phyloP scores from a whole-genome alignment of 1,140 invertebrate species.

The Gonioctena quinquepunctata region DNA sequence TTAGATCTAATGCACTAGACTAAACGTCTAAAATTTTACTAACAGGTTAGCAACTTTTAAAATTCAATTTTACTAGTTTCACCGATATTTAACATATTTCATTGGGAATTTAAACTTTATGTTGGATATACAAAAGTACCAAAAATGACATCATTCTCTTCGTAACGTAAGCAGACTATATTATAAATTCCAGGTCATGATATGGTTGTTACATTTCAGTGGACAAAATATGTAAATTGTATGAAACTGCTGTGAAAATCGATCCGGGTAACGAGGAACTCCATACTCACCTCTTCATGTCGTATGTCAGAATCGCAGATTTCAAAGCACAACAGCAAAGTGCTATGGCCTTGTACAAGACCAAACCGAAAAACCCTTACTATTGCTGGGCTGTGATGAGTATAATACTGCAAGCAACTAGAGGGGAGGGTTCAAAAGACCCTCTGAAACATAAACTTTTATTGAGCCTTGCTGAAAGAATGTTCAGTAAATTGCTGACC shows the following conservation, averaged over 20 bases:
- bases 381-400: slow-evolving; percentile 98
- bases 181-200: too few species aligned
- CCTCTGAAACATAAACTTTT: slow-evolving; percentile 66
- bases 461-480: slow-evolving; percentile 82
- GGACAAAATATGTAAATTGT: slow-evolving; percentile 84
- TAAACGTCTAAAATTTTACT: too few species aligned
- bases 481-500: slow-evolving; percentile 84
- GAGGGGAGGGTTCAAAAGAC: slow-evolving; percentile 56
- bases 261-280: slow-evolving; percentile 91
- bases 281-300: slow-evolving; percentile 92
- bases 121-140: too few species aligned
- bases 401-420: slow-evolving; percentile 83
- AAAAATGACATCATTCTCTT: too few species aligned
- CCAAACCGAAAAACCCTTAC: slow-evolving; percentile 92
- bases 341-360: slow-evolving; percentile 87
- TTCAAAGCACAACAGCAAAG: slow-evolving; percentile 90
- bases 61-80: too few species aligned
- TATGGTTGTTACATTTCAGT: slow-evolving; percentile 60
- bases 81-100: too few species aligned
- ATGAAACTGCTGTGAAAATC: slow-evolving; percentile 84
- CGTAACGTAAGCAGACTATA: not conserved
- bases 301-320: slow-evolving; percentile 87
- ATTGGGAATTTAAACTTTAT: too few species aligned
- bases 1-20: too few species aligned
- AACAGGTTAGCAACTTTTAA: too few species aligned